Percentiles rank a stretch among this genome's conserved stretches.
Conservation (phyloP, 1,140 invertebrate species). For the Zophobas morio region DNA sequence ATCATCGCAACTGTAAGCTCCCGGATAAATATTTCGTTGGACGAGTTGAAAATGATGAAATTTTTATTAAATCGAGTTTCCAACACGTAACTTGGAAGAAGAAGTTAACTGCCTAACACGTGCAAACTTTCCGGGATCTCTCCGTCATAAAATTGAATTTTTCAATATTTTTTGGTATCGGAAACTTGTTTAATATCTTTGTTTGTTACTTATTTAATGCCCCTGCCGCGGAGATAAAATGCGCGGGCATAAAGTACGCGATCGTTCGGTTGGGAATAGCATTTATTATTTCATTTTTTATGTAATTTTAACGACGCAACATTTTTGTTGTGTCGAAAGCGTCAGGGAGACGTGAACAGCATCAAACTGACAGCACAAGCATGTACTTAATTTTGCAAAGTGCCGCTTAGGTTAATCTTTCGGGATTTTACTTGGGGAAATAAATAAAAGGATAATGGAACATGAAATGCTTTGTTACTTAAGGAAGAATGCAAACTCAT, state of each 20-base stretch:
- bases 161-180: constrained; percentile 34
- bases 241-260: not conserved
- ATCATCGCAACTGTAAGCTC: not conserved
- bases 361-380: constrained; percentile 16
- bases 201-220: constrained; percentile 30
- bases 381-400: constrained; percentile 39
- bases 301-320: not conserved
- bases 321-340: constrained; percentile 9
- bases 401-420: constrained; percentile 36
- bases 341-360: constrained; percentile 18
- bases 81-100: constrained; percentile 36
- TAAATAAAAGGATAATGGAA: constrained; percentile 32
- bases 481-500: constrained; percentile 11
- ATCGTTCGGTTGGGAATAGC: not conserved
- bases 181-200: constrained; percentile 37
- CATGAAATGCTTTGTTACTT: constrained; percentile 12
- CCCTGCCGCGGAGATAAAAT: not conserved
- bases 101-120: constrained; percentile 36
- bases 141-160: constrained; percentile 36
- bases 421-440: constrained; percentile 29
- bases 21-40: constrained; percentile 10
- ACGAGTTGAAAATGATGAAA: constrained; percentile 21
- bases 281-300: constrained; percentile 19
- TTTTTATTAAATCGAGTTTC: constrained; percentile 40
- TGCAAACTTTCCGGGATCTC: constrained; percentile 34